Evolutionary conservation across 2,888 invertebrate genomes (phyloP), one percentile per base, ranked within the genome.

Genomic region (Hypomecis atomaria): DNA sequence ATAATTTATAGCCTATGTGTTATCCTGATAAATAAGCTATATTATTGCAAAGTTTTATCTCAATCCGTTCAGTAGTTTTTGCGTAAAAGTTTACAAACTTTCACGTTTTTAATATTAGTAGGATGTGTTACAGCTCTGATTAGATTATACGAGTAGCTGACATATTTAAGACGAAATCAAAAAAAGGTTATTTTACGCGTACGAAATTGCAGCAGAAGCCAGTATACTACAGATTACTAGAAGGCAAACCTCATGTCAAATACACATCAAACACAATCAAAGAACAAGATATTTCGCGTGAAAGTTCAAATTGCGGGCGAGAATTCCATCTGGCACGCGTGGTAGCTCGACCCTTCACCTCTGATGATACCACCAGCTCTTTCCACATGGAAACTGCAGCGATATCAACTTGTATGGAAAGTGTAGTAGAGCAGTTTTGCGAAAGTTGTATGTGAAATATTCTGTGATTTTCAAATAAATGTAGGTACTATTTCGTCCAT

Each of bases 341-440:
- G 52, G 53, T 54, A 54, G 60, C 60, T 7, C 42, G 43, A 60
- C 54, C 54, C 48, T 48, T 60, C 40, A 60, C 60, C 53, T 34
- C 6, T n/a, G 40, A 57, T 57, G 48, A 48, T 55, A 11, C 37
- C 42, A 36, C 42, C 33, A 40, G 36, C 49, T 23, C 50, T 23
- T 50, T 9, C 42, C 13, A 50, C 36, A 52, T 52, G 59, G 37
- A 52, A 59, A 59, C 23, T 23, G 23, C 23, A 23, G 3, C 44
- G 43, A 44, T 59, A 52, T 59, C 44, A 52, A 52, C 52, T 52
- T 49, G 38, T 13, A 33, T 59, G 44, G 59, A 59, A 59, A 59
- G 57, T 10, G 33, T 33, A 33, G 2, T 34, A 34, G n/a, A 36
- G 47, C n/a, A 48, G 10, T n/a, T 7, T 48, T 48, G 34, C 1